A percentile compares a stretch with the other conserved stretches of the same genome.
Conservation (phyloP, 2,888 invertebrate genomes). For the Drosophila algonquin region DNA sequence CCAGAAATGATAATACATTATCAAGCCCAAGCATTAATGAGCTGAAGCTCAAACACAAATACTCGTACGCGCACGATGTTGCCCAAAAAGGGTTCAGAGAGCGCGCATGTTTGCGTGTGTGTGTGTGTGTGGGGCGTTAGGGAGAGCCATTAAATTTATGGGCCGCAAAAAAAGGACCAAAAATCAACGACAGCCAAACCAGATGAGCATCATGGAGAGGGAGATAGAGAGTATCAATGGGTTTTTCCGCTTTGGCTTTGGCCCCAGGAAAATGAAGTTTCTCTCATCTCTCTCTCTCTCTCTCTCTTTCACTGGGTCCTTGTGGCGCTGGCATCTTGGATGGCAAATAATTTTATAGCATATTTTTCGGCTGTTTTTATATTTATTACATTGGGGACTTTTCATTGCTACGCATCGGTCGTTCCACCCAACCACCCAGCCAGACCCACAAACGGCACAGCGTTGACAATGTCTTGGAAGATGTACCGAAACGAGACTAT, state of each 20-base stretch:
- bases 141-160: conserved; percentile 68
- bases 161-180: conserved; percentile 61
- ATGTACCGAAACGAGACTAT: conserved; percentile 19
- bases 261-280: conserved; percentile 34
- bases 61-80: conserved; percentile 16
- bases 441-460: conserved; percentile 9
- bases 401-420: conserved; percentile 78
- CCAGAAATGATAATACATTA: conserved; percentile 55
- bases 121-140: conserved; percentile 10
- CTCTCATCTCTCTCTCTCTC: conserved; percentile 1
- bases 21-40: conserved; percentile 58
- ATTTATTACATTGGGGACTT: conserved; percentile 83
- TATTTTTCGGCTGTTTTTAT: conserved; percentile 82
- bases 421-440: conserved; percentile 46
- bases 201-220: conserved; percentile 25
- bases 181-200: conserved; percentile 67
- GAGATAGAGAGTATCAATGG: conserved; percentile 63
- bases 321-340: conserved; percentile 31
- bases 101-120: conserved; percentile 1
- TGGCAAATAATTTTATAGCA: conserved; percentile 78
- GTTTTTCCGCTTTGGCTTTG: background rate
- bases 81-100: conserved; percentile 56
- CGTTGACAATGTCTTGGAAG: conserved; percentile 71
- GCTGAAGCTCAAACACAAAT: conserved; percentile 43
- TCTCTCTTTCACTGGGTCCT: conserved; percentile 18